A percentile compares a stretch with the other conserved stretches of the same genome.
These are phyloP conservation scores for Apis laboriosa DNA, from an alignment of 1,140 invertebrate genomes.

Conservation along the genomic window DNA sequence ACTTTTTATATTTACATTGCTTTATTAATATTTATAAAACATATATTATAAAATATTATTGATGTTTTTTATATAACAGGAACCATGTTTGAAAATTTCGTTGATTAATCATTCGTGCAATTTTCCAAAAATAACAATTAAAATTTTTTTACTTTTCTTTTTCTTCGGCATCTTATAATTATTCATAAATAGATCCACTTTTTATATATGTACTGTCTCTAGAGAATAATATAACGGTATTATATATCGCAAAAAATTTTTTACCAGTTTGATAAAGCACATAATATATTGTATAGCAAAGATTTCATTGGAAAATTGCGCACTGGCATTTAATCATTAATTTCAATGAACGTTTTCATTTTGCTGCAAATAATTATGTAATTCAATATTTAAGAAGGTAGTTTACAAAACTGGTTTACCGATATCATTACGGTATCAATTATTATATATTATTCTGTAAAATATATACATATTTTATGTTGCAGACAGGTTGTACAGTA, in stretches of 20 bases:
- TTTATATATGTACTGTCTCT: background rate
- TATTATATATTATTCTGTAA: conserved; percentile 69
- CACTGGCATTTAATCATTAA: conserved; percentile 34
- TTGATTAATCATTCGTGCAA: conserved; percentile 29
- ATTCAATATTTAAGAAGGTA: conserved; percentile 48
- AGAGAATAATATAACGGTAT: conserved; percentile 3
- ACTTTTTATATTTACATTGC: conserved; percentile 23
- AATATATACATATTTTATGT: conserved; percentile 73
- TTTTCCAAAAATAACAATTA: conserved; percentile 36
- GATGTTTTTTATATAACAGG: conserved; percentile 27
- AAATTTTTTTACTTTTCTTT: background rate
- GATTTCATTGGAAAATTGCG: conserved; percentile 53
- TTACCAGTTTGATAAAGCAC: background rate
- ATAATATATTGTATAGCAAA: conserved; percentile 6
- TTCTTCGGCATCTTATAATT: conserved; percentile 6
- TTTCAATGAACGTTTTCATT: conserved; percentile 14
- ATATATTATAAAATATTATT: conserved; percentile 38
- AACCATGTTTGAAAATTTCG: conserved; percentile 37
- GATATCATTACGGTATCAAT: conserved; percentile 41
- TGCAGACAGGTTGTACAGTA: conserved; percentile 68
- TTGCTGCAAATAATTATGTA: conserved; percentile 40
- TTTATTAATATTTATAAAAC: conserved; percentile 26
- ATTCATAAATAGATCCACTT: background rate
- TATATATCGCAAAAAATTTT: background rate
- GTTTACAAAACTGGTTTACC: conserved; percentile 43